Conservation (phyloP, 2,113 vertebrate species). For the Rattus rattus region DNA sequence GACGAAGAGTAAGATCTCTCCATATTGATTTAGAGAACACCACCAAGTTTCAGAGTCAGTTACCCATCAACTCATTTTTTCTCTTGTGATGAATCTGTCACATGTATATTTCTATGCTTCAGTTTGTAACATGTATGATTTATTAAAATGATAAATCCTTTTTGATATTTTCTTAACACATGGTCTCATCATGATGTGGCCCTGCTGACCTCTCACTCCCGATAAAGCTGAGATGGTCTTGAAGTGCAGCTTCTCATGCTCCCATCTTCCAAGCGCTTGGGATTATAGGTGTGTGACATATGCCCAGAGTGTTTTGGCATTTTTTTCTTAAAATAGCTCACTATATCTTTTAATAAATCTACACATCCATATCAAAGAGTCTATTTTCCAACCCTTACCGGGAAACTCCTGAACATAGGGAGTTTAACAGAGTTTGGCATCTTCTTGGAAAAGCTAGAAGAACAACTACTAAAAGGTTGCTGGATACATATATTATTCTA, state of each 20-base stretch:
- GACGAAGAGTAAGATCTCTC: not conserved
- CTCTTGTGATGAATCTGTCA: not conserved
- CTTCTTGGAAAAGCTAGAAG: not conserved
- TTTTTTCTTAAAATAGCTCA: not conserved
- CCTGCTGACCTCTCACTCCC: not conserved
- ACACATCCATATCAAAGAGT: not conserved
- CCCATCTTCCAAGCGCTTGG: not conserved
- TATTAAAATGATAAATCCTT: not conserved
- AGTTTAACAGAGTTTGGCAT: not conserved
- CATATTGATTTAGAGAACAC: not conserved
- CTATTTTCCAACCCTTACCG: not conserved
- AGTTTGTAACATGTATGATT: not conserved
- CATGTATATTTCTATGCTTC: not conserved
- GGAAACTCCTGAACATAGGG: not conserved
- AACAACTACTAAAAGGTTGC: not conserved
- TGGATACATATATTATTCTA: not conserved
- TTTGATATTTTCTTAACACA: not conserved
- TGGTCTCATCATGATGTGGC: not conserved
- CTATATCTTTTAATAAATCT: not conserved
- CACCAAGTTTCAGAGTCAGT: not conserved
- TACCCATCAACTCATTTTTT: not conserved
- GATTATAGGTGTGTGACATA: not conserved
- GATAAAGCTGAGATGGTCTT: not conserved
- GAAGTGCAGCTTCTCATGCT: not conserved
- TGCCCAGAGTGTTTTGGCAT: not conserved